Evolutionary conservation across 2,113 vertebrate species (phyloP).

Genomic region (Harpagus bidentatus): DNA sequence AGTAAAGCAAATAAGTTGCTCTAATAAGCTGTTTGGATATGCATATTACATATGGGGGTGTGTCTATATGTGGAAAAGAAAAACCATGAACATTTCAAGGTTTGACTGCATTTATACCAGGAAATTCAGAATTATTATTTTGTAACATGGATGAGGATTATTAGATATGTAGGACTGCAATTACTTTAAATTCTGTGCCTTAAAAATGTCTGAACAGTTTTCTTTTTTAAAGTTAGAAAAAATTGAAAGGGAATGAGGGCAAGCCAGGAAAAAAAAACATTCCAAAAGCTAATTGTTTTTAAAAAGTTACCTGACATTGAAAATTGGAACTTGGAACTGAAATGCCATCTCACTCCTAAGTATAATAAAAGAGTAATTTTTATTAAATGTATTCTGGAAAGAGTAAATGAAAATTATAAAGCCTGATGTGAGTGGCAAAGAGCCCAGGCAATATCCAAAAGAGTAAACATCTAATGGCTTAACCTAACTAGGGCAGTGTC

Average conservation of each 20-base stretch:
- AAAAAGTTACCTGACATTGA: neutral
- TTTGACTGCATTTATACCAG: neutral
- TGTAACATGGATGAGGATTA: neutral
- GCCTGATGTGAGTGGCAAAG: neutral
- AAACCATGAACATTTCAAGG: neutral
- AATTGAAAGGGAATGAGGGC: neutral
- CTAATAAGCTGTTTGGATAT: neutral
- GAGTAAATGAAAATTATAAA: neutral
- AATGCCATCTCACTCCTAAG: neutral
- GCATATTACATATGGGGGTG: neutral
- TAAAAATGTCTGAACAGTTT: neutral
- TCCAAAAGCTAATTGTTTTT: neutral
- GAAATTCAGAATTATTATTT: neutral
- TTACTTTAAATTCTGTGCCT: neutral
- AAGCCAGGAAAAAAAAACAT: neutral
- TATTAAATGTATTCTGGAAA: constrained; percentile 1
- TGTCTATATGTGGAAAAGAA: neutral
- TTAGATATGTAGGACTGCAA: neutral
- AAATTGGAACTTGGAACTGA: neutral
- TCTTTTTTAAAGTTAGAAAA: neutral
- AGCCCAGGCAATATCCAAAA: neutral
- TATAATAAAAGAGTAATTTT: neutral
- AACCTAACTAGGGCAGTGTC: neutral
- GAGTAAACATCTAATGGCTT: neutral
- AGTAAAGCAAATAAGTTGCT: neutral